Percentiles rank a stretch among this genome's conserved stretches.
phyloP scores from a whole-genome alignment of 2,888 invertebrate genomes.

The Pseudeuparius sepicola region DNA sequence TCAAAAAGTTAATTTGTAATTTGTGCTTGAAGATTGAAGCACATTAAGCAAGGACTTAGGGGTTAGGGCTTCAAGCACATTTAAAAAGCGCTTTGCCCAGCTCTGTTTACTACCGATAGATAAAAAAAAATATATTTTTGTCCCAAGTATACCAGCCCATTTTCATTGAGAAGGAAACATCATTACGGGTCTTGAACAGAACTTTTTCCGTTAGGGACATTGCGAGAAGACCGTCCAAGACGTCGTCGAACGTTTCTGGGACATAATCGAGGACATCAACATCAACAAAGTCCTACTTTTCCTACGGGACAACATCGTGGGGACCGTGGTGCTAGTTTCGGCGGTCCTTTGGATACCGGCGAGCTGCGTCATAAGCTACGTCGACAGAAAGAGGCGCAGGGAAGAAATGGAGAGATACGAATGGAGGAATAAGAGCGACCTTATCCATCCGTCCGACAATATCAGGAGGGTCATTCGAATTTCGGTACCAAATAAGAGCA shows the following conservation, averaged over 20 bases:
- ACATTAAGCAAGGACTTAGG: too few relatives aligned
- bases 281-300: slow-evolving; percentile 86
- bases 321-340: slow-evolving; percentile 81
- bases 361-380: slow-evolving; percentile 77
- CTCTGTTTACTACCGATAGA: too few relatives aligned
- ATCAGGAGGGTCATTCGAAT: slow-evolving; percentile 58
- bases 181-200: too few relatives aligned
- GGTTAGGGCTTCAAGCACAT: too few relatives aligned
- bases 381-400: slow-evolving; percentile 65
- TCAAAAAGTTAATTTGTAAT: too few relatives aligned
- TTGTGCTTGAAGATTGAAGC: too few relatives aligned
- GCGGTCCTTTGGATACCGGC: slow-evolving; percentile 93
- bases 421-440: slow-evolving; percentile 60
- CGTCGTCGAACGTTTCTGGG: slow-evolving; percentile 93
- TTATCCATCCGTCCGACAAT: slow-evolving; percentile 63
- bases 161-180: too few relatives aligned
- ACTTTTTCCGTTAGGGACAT: slow-evolving; percentile 79
- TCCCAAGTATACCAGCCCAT: too few relatives aligned
- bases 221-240: slow-evolving; percentile 93
- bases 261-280: slow-evolving; percentile 93
- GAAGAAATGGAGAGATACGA: slow-evolving; percentile 61
- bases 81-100: too few relatives aligned
- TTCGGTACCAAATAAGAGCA: slow-evolving; percentile 35
- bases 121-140: too few relatives aligned
- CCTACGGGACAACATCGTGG: slow-evolving; percentile 86